Percentiles rank a stretch among this genome's conserved stretches.
phyloP scores from a whole-genome alignment of 2,888 invertebrate species.

The Megastigmus dorsalis region DNA sequence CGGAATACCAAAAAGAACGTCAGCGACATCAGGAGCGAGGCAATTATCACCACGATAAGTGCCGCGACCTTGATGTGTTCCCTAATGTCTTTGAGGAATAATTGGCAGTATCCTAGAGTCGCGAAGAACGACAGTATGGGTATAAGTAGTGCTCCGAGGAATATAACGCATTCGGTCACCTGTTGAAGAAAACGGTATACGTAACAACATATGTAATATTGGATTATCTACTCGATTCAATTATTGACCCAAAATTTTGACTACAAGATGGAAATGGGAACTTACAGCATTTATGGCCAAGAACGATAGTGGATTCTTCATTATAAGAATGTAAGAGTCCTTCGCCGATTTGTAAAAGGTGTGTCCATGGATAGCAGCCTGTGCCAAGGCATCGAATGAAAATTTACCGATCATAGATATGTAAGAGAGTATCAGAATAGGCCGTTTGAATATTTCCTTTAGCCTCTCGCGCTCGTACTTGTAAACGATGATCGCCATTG shows the following conservation, averaged over 20 bases:
- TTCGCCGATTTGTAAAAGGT: slow-evolving; percentile 23
- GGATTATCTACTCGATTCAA: background rate
- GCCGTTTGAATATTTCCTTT: slow-evolving; percentile 19
- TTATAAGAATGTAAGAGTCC: slow-evolving; percentile 21
- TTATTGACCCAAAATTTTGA: no score
- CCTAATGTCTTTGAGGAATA: background rate
- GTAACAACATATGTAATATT: no score
- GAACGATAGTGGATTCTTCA: slow-evolving; percentile 22
- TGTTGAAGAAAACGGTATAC: background rate
- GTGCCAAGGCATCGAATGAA: slow-evolving; percentile 27
- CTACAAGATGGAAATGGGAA: background rate
- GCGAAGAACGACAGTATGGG: background rate
- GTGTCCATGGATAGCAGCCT: slow-evolving; percentile 28
- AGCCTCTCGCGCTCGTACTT: slow-evolving; percentile 3
- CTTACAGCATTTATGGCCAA: slow-evolving; percentile 35
- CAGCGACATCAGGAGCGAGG: slow-evolving; percentile 4
- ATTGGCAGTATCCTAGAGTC: background rate
- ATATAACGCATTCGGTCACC: slow-evolving; percentile 26
- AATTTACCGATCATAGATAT: slow-evolving; percentile 18
- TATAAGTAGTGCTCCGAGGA: slow-evolving; percentile 7
- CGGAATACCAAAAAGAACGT: slow-evolving; percentile 34
- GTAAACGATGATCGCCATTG: slow-evolving; percentile 4
- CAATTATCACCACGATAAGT: background rate
- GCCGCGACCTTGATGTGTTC: background rate
- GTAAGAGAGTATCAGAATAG: slow-evolving; percentile 24